Evolutionary conservation across 2,797 vertebrate genomes (phyloP), one percentile per base, ranked within the genome.

Genomic region (Stomatorhinus walkeri): DNA sequence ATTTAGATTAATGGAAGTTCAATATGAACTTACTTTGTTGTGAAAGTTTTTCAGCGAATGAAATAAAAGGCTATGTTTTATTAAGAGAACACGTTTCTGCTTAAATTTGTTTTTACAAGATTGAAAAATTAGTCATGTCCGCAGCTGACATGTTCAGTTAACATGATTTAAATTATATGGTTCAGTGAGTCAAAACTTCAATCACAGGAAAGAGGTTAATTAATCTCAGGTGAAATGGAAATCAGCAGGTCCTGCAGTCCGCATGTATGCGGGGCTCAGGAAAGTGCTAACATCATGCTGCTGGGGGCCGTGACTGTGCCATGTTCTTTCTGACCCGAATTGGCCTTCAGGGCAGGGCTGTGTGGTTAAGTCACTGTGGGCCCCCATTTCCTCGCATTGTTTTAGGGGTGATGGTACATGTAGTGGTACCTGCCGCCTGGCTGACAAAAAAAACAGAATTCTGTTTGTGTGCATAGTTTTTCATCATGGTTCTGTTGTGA

Each of bases 101-200:
- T 84, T 84, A 84, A 46, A 49, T 84, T 84, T 84, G 81, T 22
- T 84, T n/a, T 84, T 49, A 84, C 16, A 12, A 22, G n/a, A 84
- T 84, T 84, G 9, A 84, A 49, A 48, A 84, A 84, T 48, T n/a
- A 49, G 19, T 84, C 43, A 48, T 16, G 81, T 84, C 40, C 81
- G 4, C 81, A 28, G 43, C 40, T 84, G 46, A 48, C 46, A 49
- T 84, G 81, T 84, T 84, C n/a, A 12, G 40, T 84, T 84, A 48
- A 84, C 40, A n/a, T 84, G 81, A 84, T 84, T 84, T 48, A 84
- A 84, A 84, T 84, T 24, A 48, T 84, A 49, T 48, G 81, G 81
- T 84, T 84, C 81, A 84, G 40, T 49, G 43, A 84, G 46, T 84
- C 46, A 84, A 40, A 43, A 49, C 81, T 46, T 49, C 43, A 43